Percentiles rank a stretch among this genome's conserved stretches.
phyloP scores from a whole-genome alignment of 2,797 vertebrate genomes.

The Rhadinocentrus ornatus region DNA sequence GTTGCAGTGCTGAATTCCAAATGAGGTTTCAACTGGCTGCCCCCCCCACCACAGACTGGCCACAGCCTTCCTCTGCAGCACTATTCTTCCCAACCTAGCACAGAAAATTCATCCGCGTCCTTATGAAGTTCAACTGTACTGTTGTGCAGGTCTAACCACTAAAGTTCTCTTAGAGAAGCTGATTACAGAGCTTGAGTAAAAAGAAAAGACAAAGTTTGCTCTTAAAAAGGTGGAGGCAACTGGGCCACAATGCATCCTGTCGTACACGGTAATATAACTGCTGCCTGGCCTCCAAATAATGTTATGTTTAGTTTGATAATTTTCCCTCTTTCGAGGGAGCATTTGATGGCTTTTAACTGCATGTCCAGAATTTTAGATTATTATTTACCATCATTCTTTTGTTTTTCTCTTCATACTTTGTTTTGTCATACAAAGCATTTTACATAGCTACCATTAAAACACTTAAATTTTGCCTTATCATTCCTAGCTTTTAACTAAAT shows the following conservation, averaged over 20 bases:
- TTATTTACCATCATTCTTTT: slow-evolving; percentile 1
- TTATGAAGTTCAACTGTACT: slow-evolving; percentile 50
- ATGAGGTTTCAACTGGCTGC: slow-evolving; percentile 57
- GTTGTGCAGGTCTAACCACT: slow-evolving; percentile 58
- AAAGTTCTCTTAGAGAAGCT: slow-evolving; percentile 68
- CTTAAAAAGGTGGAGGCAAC: slow-evolving; percentile 48
- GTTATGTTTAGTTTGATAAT: background rate
- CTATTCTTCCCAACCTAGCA: slow-evolving; percentile 56
- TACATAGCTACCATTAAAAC: slow-evolving; percentile 28
- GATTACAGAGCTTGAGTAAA: slow-evolving; percentile 52
- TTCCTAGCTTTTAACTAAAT: slow-evolving; percentile 38
- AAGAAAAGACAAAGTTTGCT: slow-evolving; percentile 49
- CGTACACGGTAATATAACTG: slow-evolving; percentile 1
- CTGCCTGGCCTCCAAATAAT: slow-evolving; percentile 36
- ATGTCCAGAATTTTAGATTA: slow-evolving; percentile 11
- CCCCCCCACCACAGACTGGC: slow-evolving; percentile 58
- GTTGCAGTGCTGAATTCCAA: slow-evolving; percentile 86
- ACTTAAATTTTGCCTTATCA: slow-evolving; percentile 35
- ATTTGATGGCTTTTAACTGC: background rate
- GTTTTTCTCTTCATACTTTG: slow-evolving; percentile 22
- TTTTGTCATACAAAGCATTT: slow-evolving; percentile 12
- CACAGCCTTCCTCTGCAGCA: slow-evolving; percentile 69
- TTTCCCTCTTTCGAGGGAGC: background rate
- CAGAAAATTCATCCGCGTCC: slow-evolving; percentile 61
- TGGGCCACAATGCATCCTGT: slow-evolving; percentile 25